These are phyloP conservation scores for Silurus lanzhouensis DNA, from an alignment of 2,797 vertebrate species.

Conservation along the genomic window DNA sequence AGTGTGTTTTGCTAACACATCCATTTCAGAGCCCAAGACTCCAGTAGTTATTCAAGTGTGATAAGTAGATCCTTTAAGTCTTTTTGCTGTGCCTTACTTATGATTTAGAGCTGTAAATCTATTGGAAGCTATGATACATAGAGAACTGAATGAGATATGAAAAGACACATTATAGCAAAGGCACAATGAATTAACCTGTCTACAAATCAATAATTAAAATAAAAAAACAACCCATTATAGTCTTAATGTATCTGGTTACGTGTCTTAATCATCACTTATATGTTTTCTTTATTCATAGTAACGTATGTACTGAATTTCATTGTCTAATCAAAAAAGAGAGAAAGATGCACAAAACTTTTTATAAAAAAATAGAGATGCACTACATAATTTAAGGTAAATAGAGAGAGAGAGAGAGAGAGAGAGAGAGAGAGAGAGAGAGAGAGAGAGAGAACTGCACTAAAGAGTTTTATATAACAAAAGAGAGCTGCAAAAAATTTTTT, in stretches of 20 bases:
- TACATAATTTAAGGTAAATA: too few relatives aligned
- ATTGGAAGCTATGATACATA: background rate
- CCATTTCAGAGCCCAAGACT: background rate
- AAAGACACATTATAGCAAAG: background rate
- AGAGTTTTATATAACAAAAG: too few relatives aligned
- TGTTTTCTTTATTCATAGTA: background rate
- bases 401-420: too few relatives aligned
- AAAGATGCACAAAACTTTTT: too few relatives aligned
- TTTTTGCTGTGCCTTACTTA: background rate
- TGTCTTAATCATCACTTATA: background rate
- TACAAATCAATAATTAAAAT: background rate
- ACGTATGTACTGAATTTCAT: too few relatives aligned
- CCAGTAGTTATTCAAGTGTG: conserved; percentile 14
- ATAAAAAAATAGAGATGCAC: too few relatives aligned
- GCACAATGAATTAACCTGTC: background rate
- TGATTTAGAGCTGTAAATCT: background rate
- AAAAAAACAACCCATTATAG: background rate
- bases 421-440: too few relatives aligned
- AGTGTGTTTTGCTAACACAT: conserved; percentile 26
- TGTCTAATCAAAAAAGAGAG: too few relatives aligned
- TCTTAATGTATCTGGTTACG: background rate
- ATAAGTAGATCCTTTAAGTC: background rate
- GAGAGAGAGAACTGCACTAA: too few relatives aligned
- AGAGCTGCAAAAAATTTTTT: too few relatives aligned
- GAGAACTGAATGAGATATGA: background rate